These are phyloP conservation scores for Melospiza georgiana DNA, from an alignment of 2,113 vertebrate species.

Conservation along the genomic window DNA sequence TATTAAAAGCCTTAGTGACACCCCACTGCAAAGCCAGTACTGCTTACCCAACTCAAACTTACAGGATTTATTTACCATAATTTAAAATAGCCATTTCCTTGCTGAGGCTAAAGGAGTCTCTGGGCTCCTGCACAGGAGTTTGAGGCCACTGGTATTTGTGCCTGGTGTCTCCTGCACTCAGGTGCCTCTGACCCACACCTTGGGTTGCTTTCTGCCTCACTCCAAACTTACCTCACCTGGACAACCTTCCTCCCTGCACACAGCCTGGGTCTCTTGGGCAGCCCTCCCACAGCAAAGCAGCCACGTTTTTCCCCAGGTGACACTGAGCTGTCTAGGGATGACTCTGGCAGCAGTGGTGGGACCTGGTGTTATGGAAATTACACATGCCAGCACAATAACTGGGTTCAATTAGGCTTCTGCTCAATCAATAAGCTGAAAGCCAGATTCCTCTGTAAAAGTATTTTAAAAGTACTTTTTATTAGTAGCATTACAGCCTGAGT, in stretches of 20 bases:
- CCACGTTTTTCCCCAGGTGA: neutral
- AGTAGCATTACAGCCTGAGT: neutral
- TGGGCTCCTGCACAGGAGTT: neutral
- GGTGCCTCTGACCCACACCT: accelerated
- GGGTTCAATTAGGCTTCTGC: accelerated
- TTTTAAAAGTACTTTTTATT: neutral
- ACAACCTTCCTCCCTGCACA: neutral
- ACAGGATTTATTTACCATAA: neutral
- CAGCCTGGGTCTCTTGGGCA: neutral
- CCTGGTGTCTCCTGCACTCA: accelerated
- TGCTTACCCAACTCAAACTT: neutral
- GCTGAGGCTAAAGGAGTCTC: neutral
- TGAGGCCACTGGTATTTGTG: neutral
- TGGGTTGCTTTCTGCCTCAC: neutral
- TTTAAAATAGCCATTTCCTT: neutral
- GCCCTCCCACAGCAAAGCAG: neutral
- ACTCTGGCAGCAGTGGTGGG: accelerated
- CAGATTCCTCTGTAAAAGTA: neutral
- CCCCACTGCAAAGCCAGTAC: neutral
- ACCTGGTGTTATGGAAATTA: neutral
- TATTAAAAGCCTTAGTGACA: neutral
- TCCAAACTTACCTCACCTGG: neutral
- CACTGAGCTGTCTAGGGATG: neutral
- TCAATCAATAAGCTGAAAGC: neutral
- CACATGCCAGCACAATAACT: neutral